These are phyloP conservation scores for Dolichopus griseipennis DNA, from an alignment of 2,888 invertebrate species.

Conservation along the genomic window DNA sequence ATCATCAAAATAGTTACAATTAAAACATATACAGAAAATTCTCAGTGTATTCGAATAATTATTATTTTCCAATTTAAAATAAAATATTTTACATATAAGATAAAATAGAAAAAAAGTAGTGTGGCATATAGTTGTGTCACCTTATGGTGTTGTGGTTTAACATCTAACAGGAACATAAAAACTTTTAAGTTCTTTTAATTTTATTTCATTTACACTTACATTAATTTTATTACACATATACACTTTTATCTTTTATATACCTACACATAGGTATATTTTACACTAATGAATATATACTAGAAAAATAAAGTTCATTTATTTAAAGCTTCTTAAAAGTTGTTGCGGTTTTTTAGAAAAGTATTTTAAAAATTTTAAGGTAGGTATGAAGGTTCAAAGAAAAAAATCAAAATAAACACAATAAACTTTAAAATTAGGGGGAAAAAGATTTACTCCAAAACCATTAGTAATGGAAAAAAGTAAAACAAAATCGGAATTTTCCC, in stretches of 20 bases:
- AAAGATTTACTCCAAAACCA: not conserved
- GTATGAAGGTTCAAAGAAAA: not conserved
- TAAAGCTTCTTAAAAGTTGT: not conserved
- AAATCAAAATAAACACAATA: not conserved
- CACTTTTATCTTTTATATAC: too few relatives aligned
- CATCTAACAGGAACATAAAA: not conserved
- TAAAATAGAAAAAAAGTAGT: not conserved
- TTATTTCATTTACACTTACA: too few relatives aligned
- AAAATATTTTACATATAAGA: too few relatives aligned
- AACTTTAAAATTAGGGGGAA: too few relatives aligned
- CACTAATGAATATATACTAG: too few relatives aligned
- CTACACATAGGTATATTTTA: too few relatives aligned
- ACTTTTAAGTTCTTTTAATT: not conserved
- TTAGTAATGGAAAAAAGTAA: not conserved
- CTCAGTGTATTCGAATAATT: not conserved
- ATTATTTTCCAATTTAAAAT: not conserved
- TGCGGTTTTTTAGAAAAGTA: not conserved
- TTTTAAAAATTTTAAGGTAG: not conserved
- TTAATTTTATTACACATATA: too few relatives aligned
- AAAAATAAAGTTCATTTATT: too few relatives aligned
- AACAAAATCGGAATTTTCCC: too few relatives aligned
- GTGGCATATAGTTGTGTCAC: not conserved
- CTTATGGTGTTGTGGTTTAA: conserved; percentile 6
- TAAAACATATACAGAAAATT: too few relatives aligned
- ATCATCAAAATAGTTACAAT: too few relatives aligned